Evolutionary conservation across 1,140 invertebrate species (phyloP), one percentile per base, ranked within the genome.

Genomic region (Zaprionus davidi): DNA sequence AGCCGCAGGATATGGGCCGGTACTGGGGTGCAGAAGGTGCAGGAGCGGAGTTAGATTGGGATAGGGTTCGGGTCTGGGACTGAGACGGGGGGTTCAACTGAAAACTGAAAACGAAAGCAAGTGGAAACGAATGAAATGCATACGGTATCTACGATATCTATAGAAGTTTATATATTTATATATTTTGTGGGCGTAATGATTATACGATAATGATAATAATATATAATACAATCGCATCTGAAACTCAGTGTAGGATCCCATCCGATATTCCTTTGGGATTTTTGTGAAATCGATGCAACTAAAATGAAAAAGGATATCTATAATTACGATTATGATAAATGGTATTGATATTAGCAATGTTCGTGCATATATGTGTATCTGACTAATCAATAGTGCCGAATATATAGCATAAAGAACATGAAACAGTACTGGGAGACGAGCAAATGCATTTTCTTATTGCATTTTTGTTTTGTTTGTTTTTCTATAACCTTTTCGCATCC

Each of bases 1-100:
- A 94, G 90, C 92, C 26, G 5, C 5, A 4, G 3, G 7, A 17
- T 3, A 12, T 9, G 12, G 36, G 20, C 17, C n/a, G 5, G 17
- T 5, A 17, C 2, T 17, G 41, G 41, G 38, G n/a, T 36, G 26
- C 6, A 28, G 5, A 28, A 1, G 12, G 46, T 12, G 13, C n/a
- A 22, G 66, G 58, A 20, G 1, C 20, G 41, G 20, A 22, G 0
- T 6, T n/a, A n/a, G n/a, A 11, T 41, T 34, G 56, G 31, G 17
- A 22, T 22, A 20, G 44, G 34, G 11, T 5, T 51, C 1, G 20
- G 46, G 20, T 13, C 11, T 17, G 20, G 17, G 46, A 20, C 9
- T 22, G 9, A 2, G 17, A 3, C 15, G n/a, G 41, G 6, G 41
- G 41, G 6, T 5, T 3, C 5, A 46, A 17, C 41, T n/a, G 49